Evolutionary conservation across 2,113 vertebrate species (phyloP), one percentile per base, ranked within the genome.

Genomic region (Tauraco erythrolophus): DNA sequence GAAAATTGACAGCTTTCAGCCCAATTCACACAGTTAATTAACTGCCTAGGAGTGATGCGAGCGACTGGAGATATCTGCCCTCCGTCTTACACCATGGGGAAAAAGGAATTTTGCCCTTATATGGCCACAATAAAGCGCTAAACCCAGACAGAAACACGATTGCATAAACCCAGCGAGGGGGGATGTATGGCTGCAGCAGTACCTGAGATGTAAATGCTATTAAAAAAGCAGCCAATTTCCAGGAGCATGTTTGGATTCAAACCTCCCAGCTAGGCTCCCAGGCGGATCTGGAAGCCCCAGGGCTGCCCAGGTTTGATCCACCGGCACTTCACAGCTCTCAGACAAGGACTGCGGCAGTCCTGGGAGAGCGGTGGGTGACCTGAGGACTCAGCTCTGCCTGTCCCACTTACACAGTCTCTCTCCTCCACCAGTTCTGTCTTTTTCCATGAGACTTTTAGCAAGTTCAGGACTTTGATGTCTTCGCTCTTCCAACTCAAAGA

Each of bases 41-140:
- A 10, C 61, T 37, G 76, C 77, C 60, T 30, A 1, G 48, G 50
- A 50, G 69, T 14, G 28, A 48, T 13, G 41, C 0, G 7, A 66
- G 51, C 0, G 0, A 16, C 68, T 11, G 62, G 53, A 56, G 56
- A 51, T 10, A 30, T 35, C 19, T 62, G 51, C 39, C 43, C 45
- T 53, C n/a, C 5, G 1, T 22, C 48, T 37, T 1, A 0, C 39
- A 23, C 43, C 1, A 0, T 4, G 22, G 51, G 48, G 54, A 74
- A 31, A 50, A 43, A 14, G 23, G 28, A 5, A 8, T 10, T 75
- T 69, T 69, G 14, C 22, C n/a, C 37, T 87, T 85, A 65, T 50
- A 37, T 21, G 39, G 50, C 22, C 6, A 3, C 23, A 21, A 7
- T 24, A 2, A 92, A 70, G n/a, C 2, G 35, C 27, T 35, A 19